A percentile compares a stretch with the other conserved stretches of the same genome.
Evolutionary conservation across 1,140 invertebrate genomes (phyloP).

Genomic region (Ectropis grisescens): DNA sequence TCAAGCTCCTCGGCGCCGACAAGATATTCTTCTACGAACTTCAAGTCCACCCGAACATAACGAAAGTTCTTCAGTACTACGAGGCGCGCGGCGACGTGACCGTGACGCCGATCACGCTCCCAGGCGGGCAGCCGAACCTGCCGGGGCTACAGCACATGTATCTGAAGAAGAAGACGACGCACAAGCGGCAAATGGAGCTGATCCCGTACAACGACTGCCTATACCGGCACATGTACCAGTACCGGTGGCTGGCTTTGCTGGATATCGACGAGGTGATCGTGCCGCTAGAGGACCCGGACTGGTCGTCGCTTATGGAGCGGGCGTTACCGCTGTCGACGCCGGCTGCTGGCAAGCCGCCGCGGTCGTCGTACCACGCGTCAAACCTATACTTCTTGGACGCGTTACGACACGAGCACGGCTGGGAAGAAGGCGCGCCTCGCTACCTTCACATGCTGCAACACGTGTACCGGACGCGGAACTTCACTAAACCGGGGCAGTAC

Average conservation of each 20-base stretch:
- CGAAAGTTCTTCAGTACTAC: slow-evolving; percentile 89
- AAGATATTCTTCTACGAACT: slow-evolving; percentile 95
- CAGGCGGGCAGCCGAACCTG: slow-evolving; percentile 92
- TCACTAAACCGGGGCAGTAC: slow-evolving; percentile 93
- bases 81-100: slow-evolving; percentile 81
- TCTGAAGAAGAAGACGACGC: slow-evolving; percentile 88
- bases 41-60: slow-evolving; percentile 92
- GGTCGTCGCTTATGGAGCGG: slow-evolving; percentile 85
- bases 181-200: slow-evolving; percentile 94
- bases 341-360: slow-evolving; percentile 79
- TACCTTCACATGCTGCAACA: slow-evolving; percentile 97
- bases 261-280: slow-evolving; percentile 97
- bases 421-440: slow-evolving; percentile 86
- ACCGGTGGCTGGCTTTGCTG: slow-evolving; percentile 90
- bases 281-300: slow-evolving; percentile 83
- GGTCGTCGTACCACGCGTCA: slow-evolving; percentile 89
- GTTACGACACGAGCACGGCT: slow-evolving; percentile 83
- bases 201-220: slow-evolving; percentile 98
- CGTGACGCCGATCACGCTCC: slow-evolving; percentile 89
- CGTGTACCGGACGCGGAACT: slow-evolving; percentile 90
- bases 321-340: slow-evolving; percentile 80
- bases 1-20: slow-evolving; percentile 89
- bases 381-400: slow-evolving; percentile 97
- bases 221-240: slow-evolving; percentile 92
- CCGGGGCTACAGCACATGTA: slow-evolving; percentile 91